Percentiles rank a stretch among this genome's conserved stretches.
phyloP scores from a whole-genome alignment of 2,888 invertebrate species.

The Napeogenes inachia region DNA sequence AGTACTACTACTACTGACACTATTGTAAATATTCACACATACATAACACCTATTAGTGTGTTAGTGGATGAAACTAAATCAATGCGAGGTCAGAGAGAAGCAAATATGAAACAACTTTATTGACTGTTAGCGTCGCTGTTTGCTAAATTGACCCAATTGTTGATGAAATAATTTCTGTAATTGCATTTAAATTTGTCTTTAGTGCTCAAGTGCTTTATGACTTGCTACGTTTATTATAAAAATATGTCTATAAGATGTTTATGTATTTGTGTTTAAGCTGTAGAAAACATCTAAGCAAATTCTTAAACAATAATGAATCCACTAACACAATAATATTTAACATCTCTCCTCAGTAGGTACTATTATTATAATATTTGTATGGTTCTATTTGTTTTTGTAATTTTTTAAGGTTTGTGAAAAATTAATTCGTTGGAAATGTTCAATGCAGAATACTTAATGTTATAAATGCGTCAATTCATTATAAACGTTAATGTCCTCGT shows the following conservation, averaged over 20 bases:
- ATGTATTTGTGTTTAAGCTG: too few relatives aligned
- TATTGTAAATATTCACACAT: too few relatives aligned
- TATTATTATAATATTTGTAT: not conserved
- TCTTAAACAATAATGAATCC: too few relatives aligned
- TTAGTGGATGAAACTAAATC: not conserved
- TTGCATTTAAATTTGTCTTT: slow-evolving; percentile 28
- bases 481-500: slow-evolving; percentile 1
- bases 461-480: slow-evolving; percentile 4
- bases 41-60: too few relatives aligned
- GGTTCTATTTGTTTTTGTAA: not conserved
- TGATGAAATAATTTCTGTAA: slow-evolving; percentile 34
- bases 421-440: slow-evolving; percentile 8
- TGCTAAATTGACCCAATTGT: slow-evolving; percentile 38
- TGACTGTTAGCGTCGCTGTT: slow-evolving; percentile 39
- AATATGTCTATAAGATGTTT: too few relatives aligned
- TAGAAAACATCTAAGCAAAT: too few relatives aligned
- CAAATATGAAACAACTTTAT: slow-evolving; percentile 47
- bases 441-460: not conserved
- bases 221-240: not conserved
- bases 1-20: too few relatives aligned
- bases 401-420: slow-evolving; percentile 1
- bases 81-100: slow-evolving; percentile 47
- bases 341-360: too few relatives aligned
- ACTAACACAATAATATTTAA: too few relatives aligned
- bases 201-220: slow-evolving; percentile 7